These are phyloP conservation scores for Hypselothyrea guttata DNA, from an alignment of 2,888 invertebrate genomes.

Conservation along the genomic window DNA sequence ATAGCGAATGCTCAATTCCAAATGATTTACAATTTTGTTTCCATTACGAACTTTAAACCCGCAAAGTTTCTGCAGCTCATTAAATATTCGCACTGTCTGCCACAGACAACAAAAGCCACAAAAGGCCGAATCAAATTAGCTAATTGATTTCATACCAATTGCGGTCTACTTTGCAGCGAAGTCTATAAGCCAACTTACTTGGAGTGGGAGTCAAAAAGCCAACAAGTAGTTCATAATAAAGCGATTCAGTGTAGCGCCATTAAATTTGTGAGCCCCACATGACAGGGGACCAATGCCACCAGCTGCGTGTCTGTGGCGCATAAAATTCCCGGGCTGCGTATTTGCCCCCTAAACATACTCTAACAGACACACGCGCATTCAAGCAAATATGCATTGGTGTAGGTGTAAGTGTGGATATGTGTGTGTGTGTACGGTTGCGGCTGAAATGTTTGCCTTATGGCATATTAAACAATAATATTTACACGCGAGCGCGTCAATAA, in stretches of 20 bases:
- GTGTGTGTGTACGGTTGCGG: slow-evolving; percentile 23
- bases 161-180: slow-evolving; percentile 37
- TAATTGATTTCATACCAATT: slow-evolving; percentile 61
- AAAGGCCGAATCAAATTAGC: slow-evolving; percentile 47
- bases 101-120: slow-evolving; percentile 23
- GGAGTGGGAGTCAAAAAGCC: slow-evolving; percentile 50
- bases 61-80: slow-evolving; percentile 26
- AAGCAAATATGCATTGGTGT: neutral
- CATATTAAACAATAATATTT: slow-evolving; percentile 76
- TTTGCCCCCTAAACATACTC: neutral
- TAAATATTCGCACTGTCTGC: slow-evolving; percentile 24
- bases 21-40: slow-evolving; percentile 20
- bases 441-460: slow-evolving; percentile 40
- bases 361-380: slow-evolving; percentile 2
- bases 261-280: slow-evolving; percentile 34
- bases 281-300: slow-evolving; percentile 15
- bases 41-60: slow-evolving; percentile 14
- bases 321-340: slow-evolving; percentile 31
- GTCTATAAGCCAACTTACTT: slow-evolving; percentile 53
- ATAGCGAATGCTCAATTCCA: neutral
- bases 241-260: slow-evolving; percentile 59
- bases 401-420: neutral
- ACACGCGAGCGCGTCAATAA: slow-evolving; percentile 47
- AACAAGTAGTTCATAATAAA: slow-evolving; percentile 79
- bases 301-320: slow-evolving; percentile 42